Evolutionary conservation across 2,888 invertebrate genomes (phyloP), one percentile per base, ranked within the genome.

Genomic region (Dastarcus helophoroides): DNA sequence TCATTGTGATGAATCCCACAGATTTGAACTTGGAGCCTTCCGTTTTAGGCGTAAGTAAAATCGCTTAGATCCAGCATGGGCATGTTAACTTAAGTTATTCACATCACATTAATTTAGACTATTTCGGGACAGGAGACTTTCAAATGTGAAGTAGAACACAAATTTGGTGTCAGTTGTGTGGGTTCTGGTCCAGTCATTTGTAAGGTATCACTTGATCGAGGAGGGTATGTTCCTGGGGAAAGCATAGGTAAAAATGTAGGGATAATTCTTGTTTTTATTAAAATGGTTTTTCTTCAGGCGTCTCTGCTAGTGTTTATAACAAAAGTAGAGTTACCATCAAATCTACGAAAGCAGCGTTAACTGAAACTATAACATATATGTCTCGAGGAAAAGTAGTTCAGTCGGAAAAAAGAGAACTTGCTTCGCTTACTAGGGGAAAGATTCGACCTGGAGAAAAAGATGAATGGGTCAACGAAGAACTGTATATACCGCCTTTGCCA

Each of bases 1-100:
- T 91, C 61, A 89, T 91, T 50, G 89, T 91, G 3, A 90, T 91
- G 90, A 91, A 88, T 60, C 91, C 91, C 3, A 89, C 91, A 43
- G 90, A 91, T 60, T 67, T 91, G 48, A 91, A 91, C 64, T 64
- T 85, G 58, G 91, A 91, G 56, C 86, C 89, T 22, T 77, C 86
- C 4, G 79, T 86, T 44, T 64, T 91, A 41, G 75, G 88, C 56
- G 91, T 91, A 65, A 78, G 79, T 72, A 32, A 22, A 11, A 7
- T 33, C 7, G 13, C 10, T 33, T 27, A 27, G 14, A 22, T 11
- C 15, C 27, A 21, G 32, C 17, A 17, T 22, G n/a, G n/a, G n/a
- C n/a, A n/a, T n/a, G n/a, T n/a, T n/a, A n/a, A n/a, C n/a, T n/a
- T n/a, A n/a, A n/a, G n/a, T 30, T 33, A 27, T 39, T 32, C 35